Conservation (phyloP, 2,888 invertebrate species). For the Unio delphinus region DNA sequence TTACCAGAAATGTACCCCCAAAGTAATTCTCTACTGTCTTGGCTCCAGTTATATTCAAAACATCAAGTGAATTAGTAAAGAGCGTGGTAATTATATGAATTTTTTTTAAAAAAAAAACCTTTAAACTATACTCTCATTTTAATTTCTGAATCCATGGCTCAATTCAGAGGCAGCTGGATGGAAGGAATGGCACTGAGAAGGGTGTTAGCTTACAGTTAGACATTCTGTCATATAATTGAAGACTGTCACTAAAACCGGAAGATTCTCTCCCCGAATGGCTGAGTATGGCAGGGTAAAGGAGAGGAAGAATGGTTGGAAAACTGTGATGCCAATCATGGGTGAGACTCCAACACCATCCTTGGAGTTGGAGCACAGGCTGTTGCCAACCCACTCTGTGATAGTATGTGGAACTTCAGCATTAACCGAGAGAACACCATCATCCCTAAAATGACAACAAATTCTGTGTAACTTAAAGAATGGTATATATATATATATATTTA, state of each 20-base stretch:
- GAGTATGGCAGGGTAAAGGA: constrained; percentile 80
- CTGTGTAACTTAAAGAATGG: too few relatives aligned
- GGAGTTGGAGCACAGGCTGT: constrained; percentile 75
- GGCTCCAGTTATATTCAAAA: too few relatives aligned
- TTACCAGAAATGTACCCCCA: too few relatives aligned
- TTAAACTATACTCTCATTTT: too few relatives aligned
- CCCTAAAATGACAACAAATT: constrained; percentile 24
- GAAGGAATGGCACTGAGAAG: too few relatives aligned
- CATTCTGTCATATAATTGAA: constrained; percentile 83
- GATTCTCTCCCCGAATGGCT: constrained; percentile 79
- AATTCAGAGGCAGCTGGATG: too few relatives aligned
- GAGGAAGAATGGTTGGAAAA: constrained; percentile 84
- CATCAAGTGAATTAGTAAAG: too few relatives aligned
- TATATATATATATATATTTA: too few relatives aligned
- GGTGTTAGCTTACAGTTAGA: constrained; percentile 76
- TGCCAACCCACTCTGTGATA: constrained; percentile 78
- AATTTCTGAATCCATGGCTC: too few relatives aligned
- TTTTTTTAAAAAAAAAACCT: too few relatives aligned
- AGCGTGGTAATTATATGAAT: too few relatives aligned
- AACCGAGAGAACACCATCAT: constrained; percentile 36
- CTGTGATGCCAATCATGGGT: constrained; percentile 72
- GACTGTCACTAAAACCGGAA: constrained; percentile 79
- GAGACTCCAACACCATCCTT: constrained; percentile 75
- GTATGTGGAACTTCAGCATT: constrained; percentile 74
- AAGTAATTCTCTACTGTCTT: too few relatives aligned